These are phyloP conservation scores for Micronycteris hirsuta DNA, from an alignment of 2,113 vertebrate species.

Conservation along the genomic window DNA sequence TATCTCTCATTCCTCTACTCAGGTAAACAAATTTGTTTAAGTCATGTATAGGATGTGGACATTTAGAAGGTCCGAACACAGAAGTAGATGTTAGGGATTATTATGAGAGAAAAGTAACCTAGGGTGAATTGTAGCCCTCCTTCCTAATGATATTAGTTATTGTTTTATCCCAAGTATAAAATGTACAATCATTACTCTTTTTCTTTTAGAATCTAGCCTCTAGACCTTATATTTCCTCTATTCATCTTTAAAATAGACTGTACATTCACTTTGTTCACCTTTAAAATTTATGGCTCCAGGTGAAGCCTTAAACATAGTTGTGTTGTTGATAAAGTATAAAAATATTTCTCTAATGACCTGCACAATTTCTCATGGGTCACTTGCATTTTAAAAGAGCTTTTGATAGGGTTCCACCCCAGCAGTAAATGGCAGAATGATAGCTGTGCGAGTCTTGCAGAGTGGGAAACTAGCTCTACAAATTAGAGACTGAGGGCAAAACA, in stretches of 20 bases:
- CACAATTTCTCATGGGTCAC: conserved; percentile 35
- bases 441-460: conserved; percentile 67
- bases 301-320: background rate
- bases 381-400: conserved; percentile 75
- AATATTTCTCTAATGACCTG: conserved; percentile 34
- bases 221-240: background rate
- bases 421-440: conserved; percentile 75
- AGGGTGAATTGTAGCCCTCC: background rate
- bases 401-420: conserved; percentile 75
- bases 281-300: background rate
- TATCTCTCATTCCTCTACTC: background rate
- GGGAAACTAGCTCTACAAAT: conserved; percentile 75
- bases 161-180: background rate
- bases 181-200: background rate
- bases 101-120: background rate
- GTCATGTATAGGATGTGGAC: background rate
- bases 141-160: background rate
- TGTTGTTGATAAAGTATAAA: conserved; percentile 51
- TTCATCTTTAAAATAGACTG: background rate
- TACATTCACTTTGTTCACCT: background rate
- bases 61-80: background rate
- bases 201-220: background rate
- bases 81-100: background rate
- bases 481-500: conserved; percentile 69
- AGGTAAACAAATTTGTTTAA: background rate